These are phyloP conservation scores for Polyodon spathula DNA, from an alignment of 2,113 vertebrate genomes.

Conservation along the genomic window DNA sequence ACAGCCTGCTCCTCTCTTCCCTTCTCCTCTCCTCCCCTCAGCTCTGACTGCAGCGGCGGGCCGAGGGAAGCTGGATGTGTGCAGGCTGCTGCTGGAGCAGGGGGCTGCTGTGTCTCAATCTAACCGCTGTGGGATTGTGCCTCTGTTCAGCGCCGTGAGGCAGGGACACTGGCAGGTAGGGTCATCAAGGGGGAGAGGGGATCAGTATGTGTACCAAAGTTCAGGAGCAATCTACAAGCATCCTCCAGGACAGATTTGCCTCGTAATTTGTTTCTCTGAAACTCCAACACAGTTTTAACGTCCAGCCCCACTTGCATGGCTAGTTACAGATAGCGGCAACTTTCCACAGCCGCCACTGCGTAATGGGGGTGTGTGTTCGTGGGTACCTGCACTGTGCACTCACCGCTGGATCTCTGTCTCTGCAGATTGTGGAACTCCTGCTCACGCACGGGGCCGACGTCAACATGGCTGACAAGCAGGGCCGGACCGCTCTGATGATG, in stretches of 20 bases:
- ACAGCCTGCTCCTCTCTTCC: constrained; percentile 10
- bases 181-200: constrained; percentile 9
- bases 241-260: too few species aligned
- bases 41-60: constrained; percentile 88
- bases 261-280: too few species aligned
- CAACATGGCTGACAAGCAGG: constrained; percentile 95
- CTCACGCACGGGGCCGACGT: constrained; percentile 85
- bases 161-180: constrained; percentile 97
- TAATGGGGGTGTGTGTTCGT: too few species aligned
- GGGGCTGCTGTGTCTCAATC: constrained; percentile 83
- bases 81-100: constrained; percentile 83
- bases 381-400: not conserved
- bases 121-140: constrained; percentile 82
- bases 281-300: too few species aligned
- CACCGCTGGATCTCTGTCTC: not conserved
- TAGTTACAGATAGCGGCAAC: too few species aligned
- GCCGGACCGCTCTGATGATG: constrained; percentile 91
- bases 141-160: constrained; percentile 87
- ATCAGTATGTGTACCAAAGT: too few species aligned
- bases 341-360: too few species aligned
- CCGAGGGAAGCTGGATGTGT: constrained; percentile 90
- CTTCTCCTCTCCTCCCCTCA: constrained; percentile 30
- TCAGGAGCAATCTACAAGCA: too few species aligned
- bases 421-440: constrained; percentile 86
- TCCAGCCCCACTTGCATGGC: too few species aligned